phyloP scores from a whole-genome alignment of 2,888 invertebrate species.

The Colletes collaris region DNA sequence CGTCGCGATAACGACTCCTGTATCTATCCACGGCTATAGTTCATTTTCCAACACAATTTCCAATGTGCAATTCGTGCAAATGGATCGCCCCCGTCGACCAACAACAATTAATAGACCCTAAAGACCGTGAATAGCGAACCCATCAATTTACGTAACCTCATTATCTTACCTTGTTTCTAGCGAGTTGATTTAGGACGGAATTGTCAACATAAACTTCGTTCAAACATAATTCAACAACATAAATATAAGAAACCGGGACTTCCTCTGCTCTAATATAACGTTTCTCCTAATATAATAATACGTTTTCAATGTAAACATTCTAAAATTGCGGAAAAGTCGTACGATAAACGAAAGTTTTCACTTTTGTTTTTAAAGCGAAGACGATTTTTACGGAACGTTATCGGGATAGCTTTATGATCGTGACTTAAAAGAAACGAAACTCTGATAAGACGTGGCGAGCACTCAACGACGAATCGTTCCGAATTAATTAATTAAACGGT shows the following conservation, averaged over 20 bases:
- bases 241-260: no score
- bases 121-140: background rate
- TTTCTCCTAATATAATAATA: no score
- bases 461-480: conserved; percentile 11
- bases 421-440: background rate
- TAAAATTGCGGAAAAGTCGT: no score
- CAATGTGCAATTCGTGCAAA: conserved; percentile 6
- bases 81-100: background rate
- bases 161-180: background rate
- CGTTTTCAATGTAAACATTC: no score
- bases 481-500: conserved; percentile 54
- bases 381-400: background rate
- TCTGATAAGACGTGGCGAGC: background rate
- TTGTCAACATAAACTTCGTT: no score
- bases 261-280: no score
- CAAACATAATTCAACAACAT: no score
- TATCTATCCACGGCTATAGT: background rate
- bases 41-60: background rate
- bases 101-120: conserved; percentile 6
- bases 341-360: background rate
- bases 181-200: no score
- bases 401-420: background rate
- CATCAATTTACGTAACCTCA: background rate
- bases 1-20: background rate
- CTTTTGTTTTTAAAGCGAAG: background rate